phyloP scores from a whole-genome alignment of 2,113 vertebrate species.

The Myrmecophaga tridactyla region DNA sequence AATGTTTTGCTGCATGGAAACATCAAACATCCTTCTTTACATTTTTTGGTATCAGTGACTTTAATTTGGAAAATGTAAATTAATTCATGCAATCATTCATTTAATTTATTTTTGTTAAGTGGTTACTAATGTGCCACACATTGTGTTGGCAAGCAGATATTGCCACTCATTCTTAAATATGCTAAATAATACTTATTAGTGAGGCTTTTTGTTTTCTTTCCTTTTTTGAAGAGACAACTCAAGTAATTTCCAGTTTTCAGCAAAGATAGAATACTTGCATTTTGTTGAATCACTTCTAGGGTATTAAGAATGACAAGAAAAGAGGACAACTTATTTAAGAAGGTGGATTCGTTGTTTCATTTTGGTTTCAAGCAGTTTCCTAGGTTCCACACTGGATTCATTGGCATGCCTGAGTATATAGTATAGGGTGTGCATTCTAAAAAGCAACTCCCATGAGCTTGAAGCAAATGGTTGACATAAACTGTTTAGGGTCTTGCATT shows the following conservation, averaged over 20 bases:
- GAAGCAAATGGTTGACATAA: neutral
- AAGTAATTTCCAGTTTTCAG: neutral
- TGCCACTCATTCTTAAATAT: neutral
- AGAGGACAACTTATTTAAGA: neutral
- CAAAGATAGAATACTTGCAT: neutral
- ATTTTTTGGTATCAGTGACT: neutral
- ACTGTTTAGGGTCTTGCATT: neutral
- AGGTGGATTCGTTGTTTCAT: neutral
- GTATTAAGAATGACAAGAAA: neutral
- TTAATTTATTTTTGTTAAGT: neutral
- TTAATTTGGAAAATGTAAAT: neutral
- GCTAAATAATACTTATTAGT: neutral
- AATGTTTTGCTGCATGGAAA: fast-evolving
- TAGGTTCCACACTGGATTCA: neutral
- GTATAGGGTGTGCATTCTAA: neutral
- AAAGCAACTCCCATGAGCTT: neutral
- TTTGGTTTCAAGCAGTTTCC: neutral
- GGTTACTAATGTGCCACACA: neutral
- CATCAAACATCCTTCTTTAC: neutral
- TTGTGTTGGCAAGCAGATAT: neutral
- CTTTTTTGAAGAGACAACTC: neutral
- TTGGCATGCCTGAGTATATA: neutral
- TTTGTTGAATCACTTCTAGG: neutral
- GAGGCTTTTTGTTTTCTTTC: neutral
- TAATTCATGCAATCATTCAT: neutral